These are phyloP conservation scores for Drosophila prostipennis DNA, from an alignment of 2,888 invertebrate species.

Conservation along the genomic window DNA sequence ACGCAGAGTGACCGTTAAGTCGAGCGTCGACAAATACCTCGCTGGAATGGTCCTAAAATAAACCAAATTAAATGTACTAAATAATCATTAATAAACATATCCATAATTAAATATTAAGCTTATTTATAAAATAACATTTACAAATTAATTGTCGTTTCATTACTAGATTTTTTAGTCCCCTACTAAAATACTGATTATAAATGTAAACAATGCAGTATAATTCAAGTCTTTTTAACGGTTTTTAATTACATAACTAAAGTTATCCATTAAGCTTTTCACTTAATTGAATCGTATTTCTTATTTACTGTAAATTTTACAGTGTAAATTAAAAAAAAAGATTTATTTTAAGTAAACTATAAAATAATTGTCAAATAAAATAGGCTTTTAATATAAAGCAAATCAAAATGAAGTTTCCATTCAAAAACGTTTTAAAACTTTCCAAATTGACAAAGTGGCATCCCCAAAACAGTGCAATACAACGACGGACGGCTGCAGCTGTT, in stretches of 20 bases:
- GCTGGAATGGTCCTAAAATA: not conserved
- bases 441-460: slow-evolving; percentile 4
- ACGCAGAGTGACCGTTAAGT: slow-evolving; percentile 48
- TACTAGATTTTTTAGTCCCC: no score
- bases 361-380: not conserved
- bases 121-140: no score
- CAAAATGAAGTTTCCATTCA: slow-evolving; percentile 3
- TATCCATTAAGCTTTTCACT: no score
- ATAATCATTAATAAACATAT: not conserved
- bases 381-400: not conserved
- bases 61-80: not conserved
- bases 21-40: not conserved
- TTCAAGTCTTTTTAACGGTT: no score
- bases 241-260: no score
- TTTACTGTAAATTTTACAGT: no score
- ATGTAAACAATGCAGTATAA: no score
- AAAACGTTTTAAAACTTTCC: slow-evolving; percentile 2
- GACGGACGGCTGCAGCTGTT: slow-evolving; percentile 44
- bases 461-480: slow-evolving; percentile 46
- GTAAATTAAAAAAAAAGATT: no score
- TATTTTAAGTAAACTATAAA: not conserved
- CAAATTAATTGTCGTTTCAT: no score
- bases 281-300: no score
- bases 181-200: no score
- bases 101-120: not conserved